phyloP scores from a whole-genome alignment of 1,140 invertebrate species.

The Mylabris phalerata region DNA sequence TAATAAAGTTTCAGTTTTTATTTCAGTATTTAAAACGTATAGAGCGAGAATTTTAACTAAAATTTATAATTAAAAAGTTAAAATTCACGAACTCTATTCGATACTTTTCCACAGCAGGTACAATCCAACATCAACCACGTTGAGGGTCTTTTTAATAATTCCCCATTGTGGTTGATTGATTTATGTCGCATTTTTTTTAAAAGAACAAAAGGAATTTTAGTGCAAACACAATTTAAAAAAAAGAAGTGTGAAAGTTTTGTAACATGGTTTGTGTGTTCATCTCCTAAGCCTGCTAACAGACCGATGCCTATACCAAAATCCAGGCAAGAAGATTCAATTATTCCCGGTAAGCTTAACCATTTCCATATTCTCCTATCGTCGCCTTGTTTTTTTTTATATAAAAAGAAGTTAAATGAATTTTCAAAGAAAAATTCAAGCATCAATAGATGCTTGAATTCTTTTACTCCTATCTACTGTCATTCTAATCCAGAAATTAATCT shows the following conservation, averaged over 20 bases:
- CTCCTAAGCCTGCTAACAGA: conserved; percentile 38
- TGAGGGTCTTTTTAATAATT: not conserved
- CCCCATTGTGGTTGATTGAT: not conserved
- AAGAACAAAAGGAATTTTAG: not conserved
- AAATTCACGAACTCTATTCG: too few relatives aligned
- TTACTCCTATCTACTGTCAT: not conserved
- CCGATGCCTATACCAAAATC: conserved; percentile 35
- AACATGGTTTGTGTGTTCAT: conserved; percentile 35
- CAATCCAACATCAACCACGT: not conserved
- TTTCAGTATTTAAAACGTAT: too few relatives aligned
- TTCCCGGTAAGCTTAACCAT: conserved; percentile 40
- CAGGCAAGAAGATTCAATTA: conserved; percentile 33
- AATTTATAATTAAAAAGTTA: too few relatives aligned
- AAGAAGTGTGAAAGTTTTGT: conserved; percentile 29
- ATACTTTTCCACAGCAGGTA: too few relatives aligned
- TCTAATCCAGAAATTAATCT: too few relatives aligned
- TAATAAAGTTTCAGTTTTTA: conserved; percentile 5
- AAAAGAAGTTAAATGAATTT: not conserved
- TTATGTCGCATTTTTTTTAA: not conserved
- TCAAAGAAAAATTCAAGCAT: not conserved
- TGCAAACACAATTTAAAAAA: not conserved
- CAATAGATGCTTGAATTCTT: not conserved
- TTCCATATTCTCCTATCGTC: conserved; percentile 28
- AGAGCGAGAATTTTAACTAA: too few relatives aligned
- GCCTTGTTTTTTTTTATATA: not conserved